Base-by-base conservation (phyloP, 2,113 vertebrate species). In the Paraplagusia blochii region DNA sequence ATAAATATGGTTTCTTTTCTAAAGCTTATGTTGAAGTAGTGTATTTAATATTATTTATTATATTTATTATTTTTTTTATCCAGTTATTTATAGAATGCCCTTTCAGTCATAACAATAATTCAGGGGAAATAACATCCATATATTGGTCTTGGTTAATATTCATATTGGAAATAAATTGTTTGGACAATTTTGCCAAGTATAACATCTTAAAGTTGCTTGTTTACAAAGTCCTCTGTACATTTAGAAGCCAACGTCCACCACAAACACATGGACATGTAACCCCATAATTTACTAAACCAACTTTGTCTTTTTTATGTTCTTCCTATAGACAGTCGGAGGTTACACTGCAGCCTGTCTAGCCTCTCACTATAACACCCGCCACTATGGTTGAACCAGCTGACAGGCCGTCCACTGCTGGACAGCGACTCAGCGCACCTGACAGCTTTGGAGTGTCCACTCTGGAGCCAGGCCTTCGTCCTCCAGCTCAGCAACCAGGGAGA, bases 401-500 rank as follows among this genome's bases (percentile, higher is more conserved):
- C 80, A 91, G 85, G 71, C 89, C 90, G 39, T 86, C 86, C 1
- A 88, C 90, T 9, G 90, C 96, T 13, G 96, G 92, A 43, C 94
- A 94, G 59, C 90, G 96, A 48, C 88, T 98, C 62, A 91, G 94
- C 57, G 92, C 92, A 76, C 92, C 91, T 0, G 95, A 97, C 44
- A 95, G 93, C 53, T 90, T 92, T 15, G 96, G 95, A 16, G 92
- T 98, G 88, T 97, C 95, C 83, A 95, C 96, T 6, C 87, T 98
- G 88, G 95, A 97, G 81, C 94, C 94, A 2, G 95, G 94, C 47
- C 89, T 91, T 81, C 94, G 92, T 46, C 90, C 87, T 4, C 93
- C 93, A 6, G 38, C 66, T 8, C 93, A 91, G 38, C 83, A 92
- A 42, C 91, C 94, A 0, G 95, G 96, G 17, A 92, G 94, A 57